These are phyloP conservation scores for Cenopis cana DNA, from an alignment of 2,888 invertebrate species.

Conservation along the genomic window DNA sequence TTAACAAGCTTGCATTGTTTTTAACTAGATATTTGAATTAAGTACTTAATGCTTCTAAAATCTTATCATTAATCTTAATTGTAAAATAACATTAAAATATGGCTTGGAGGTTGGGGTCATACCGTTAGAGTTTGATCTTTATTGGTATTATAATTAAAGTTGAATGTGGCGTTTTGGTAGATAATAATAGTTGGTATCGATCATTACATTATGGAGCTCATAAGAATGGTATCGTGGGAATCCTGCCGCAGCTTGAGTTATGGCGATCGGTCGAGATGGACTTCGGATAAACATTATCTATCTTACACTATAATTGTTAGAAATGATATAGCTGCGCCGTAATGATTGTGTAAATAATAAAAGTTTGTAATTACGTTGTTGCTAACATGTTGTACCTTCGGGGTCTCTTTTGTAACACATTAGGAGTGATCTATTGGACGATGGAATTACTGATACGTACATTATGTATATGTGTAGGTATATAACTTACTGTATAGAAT, in stretches of 20 bases:
- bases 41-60: conserved; percentile 81
- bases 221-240: conserved; percentile 84
- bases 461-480: neutral
- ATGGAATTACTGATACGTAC: neutral
- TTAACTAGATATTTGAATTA: conserved; percentile 83
- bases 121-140: conserved; percentile 62
- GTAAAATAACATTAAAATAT: conserved; percentile 84
- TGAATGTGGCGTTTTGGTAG: conserved; percentile 57
- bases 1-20: conserved; percentile 70
- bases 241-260: conserved; percentile 74
- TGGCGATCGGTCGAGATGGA: conserved; percentile 61
- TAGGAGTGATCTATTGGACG: conserved; percentile 26
- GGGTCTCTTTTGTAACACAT: conserved; percentile 35
- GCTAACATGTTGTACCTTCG: conserved; percentile 42
- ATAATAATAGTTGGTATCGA: conserved; percentile 75
- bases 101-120: conserved; percentile 63
- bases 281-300: conserved; percentile 54
- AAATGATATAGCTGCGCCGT: conserved; percentile 40
- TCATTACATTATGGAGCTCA: conserved; percentile 75
- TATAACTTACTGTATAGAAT: no score
- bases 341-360: conserved; percentile 44
- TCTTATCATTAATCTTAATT: conserved; percentile 85
- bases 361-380: conserved; percentile 41
- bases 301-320: conserved; percentile 45
- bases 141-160: conserved; percentile 60